Evolutionary conservation across 2,888 invertebrate genomes (phyloP).

Genomic region (Scaptomyza flava): DNA sequence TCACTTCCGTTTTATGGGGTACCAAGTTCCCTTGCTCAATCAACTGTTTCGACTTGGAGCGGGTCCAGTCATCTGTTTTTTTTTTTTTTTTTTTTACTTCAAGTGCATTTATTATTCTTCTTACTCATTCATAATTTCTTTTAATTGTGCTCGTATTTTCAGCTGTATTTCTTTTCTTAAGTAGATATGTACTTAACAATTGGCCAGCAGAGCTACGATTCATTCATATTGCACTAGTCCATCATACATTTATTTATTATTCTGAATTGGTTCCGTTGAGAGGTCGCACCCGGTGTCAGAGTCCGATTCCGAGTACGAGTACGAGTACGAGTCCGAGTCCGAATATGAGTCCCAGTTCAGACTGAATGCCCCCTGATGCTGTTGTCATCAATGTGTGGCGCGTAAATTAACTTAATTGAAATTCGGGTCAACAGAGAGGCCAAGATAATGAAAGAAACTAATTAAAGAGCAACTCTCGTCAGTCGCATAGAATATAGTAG

Average conservation of each 20-base stretch:
- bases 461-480: constrained; percentile 80
- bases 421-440: constrained; percentile 85
- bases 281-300: constrained; percentile 32
- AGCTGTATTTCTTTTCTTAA: background rate
- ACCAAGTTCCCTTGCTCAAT: constrained; percentile 13
- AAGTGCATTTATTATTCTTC: constrained; percentile 52
- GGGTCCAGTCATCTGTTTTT: constrained; percentile 42
- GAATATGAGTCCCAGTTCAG: constrained; percentile 5
- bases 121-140: constrained; percentile 69
- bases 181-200: constrained; percentile 28
- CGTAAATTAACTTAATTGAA: constrained; percentile 84
- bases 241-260: constrained; percentile 51
- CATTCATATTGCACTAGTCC: constrained; percentile 52
- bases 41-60: constrained; percentile 25
- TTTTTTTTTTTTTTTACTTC: constrained; percentile 25
- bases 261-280: constrained; percentile 59
- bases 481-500: constrained; percentile 17
- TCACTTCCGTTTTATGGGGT: constrained; percentile 62
- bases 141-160: constrained; percentile 60
- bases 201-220: constrained; percentile 49
- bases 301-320: constrained; percentile 26
- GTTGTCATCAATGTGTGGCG: constrained; percentile 47
- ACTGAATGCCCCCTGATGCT: constrained; percentile 30
- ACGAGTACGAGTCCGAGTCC: background rate
- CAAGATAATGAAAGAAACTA: constrained; percentile 84